Evolutionary conservation across 1,140 invertebrate genomes (phyloP), one percentile per base, ranked within the genome.

Genomic region (Hylaeus volcanicus): DNA sequence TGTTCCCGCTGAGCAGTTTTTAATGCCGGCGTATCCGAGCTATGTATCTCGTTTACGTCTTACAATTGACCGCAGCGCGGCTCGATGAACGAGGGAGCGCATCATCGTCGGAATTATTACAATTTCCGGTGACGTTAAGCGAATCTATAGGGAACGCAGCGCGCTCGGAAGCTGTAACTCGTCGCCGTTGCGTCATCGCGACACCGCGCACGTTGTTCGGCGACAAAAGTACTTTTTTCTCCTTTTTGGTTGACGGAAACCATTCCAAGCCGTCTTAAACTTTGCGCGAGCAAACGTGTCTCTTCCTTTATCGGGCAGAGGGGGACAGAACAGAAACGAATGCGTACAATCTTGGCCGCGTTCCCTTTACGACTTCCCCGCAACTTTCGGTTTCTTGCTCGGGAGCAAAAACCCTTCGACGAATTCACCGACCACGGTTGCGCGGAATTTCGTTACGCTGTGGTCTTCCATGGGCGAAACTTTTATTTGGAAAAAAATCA

Each of bases 101-200:
- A 70, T 79, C 85, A 78, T 86, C 82, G 79, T 82, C 75, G 72
- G 83, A 87, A 89, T 87, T 90, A 91, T 91, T 89, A 88, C 86
- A 84, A 81, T 86, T 90, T 91, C 90, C 90, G 89, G 83, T 84
- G 80, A 79, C 56, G 82, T 85, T 87, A 84, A 89, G 85, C 86
- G 82, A 85, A 90, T 89, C 89, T 88, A 88, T 89, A 84, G 83
- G 74, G 83, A 81, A 71, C 81, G 72, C 26, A 66, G 75, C 63
- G 51, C 51, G 51, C 84, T 53, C 86, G 88, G 88, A 89, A 89
- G 84, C 83, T 82, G 83, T 84, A 80, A 82, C 82, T 86, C 77
- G 76, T 83, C 53, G 65, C 66, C 56, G 65, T 85, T 89, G 71
- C 78, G 74, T 88, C 85, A 83, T 43, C 80, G 11, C 63, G 63